Evolutionary conservation across 2,888 invertebrate genomes (phyloP), one percentile per base, ranked within the genome.

Genomic region (Eilema sororculum): DNA sequence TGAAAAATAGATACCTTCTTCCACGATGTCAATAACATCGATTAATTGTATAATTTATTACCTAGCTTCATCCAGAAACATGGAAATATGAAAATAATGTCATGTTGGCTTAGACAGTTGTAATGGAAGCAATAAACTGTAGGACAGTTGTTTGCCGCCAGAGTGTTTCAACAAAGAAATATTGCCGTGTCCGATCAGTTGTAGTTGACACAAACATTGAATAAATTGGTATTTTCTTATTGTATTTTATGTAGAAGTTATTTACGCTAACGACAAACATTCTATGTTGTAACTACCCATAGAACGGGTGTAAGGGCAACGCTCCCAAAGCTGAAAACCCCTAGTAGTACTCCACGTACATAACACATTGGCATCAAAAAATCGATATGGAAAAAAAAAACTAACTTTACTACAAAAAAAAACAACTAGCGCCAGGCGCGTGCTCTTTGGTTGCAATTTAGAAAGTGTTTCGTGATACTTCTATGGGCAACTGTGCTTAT

Each of bases 51-150:
- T 63, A 61, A 69, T 69, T 69, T 60, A 65, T n/a, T 61, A 20
- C 16, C 30, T 37, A 65, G 25, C 37, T 33, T 61, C 46, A 10
- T n/a, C 56, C 3, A 25, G 37, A 12, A 65, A 65, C 65, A 60
- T 22, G 59, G 33, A 62, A 22, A 25, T 33, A 59, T 46, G 12
- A 22, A 41, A 52, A 56, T 56, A 33, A 71, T 60, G 22, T 46
- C 24, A 63, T 24, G 69, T 70, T 75, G 70, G 71, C 70, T 65
- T 60, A 77, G 46, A 67, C 70, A 75, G 63, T 71, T 68, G 66
- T 69, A 77, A 75, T 76, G 69, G 71, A 73, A 68, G 77, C 58
- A 65, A 80, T 81, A 80, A 77, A 80, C 70, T 65, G 81, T 73
- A 64, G 73, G 72, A 68, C 78, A 81, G 79, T 81, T 77, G 68